These are phyloP conservation scores for Philonicus albiceps DNA, from an alignment of 2,888 invertebrate genomes.

Conservation along the genomic window DNA sequence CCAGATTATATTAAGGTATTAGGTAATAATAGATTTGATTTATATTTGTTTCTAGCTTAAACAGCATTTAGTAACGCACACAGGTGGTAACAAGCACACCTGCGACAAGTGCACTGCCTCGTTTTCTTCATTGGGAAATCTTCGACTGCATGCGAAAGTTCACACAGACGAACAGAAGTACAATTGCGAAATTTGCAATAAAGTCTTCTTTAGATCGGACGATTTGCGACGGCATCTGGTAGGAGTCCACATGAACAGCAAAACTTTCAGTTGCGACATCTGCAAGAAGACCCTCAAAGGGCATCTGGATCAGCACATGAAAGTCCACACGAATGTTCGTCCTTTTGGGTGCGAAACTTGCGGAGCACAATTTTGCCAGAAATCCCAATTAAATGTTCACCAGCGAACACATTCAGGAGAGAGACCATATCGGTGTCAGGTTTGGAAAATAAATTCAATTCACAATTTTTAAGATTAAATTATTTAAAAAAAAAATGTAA, in stretches of 20 bases:
- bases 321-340: slow-evolving; percentile 76
- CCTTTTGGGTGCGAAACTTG: slow-evolving; percentile 82
- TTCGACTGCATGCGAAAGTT: slow-evolving; percentile 68
- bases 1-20: not conserved
- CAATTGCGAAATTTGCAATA: slow-evolving; percentile 82
- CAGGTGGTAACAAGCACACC: slow-evolving; percentile 73
- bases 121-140: slow-evolving; percentile 73
- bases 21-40: not conserved
- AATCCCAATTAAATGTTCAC: slow-evolving; percentile 84
- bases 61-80: slow-evolving; percentile 78
- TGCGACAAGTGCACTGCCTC: slow-evolving; percentile 76
- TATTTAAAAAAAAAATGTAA: not conserved
- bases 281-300: slow-evolving; percentile 84
- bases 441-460: slow-evolving; percentile 57
- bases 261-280: slow-evolving; percentile 79
- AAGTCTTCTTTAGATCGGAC: slow-evolving; percentile 77
- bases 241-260: slow-evolving; percentile 76
- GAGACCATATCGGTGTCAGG: slow-evolving; percentile 82
- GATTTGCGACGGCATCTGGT: slow-evolving; percentile 74
- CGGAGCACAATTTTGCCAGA: slow-evolving; percentile 81
- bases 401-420: slow-evolving; percentile 85
- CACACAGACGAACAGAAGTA: slow-evolving; percentile 80
- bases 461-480: not conserved
- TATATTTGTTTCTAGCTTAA: slow-evolving; percentile 55
- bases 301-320: slow-evolving; percentile 82